Percentiles rank a stretch among this genome's conserved stretches.
Evolutionary conservation across 2,113 vertebrate genomes (phyloP).

Genomic region (Cebus imitator): DNA sequence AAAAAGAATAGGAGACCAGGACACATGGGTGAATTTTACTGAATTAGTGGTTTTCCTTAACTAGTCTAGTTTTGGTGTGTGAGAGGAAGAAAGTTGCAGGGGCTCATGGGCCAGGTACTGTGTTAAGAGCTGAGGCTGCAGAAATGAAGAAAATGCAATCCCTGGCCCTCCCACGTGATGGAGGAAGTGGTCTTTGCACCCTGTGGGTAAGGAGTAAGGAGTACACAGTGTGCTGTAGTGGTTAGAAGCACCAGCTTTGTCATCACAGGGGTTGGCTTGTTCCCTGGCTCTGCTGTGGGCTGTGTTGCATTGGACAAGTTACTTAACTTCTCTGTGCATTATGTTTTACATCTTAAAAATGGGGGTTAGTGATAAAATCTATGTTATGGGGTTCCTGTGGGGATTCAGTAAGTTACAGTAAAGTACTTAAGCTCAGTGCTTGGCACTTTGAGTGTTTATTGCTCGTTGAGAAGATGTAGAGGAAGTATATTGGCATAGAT

Average conservation of each 20-base stretch:
- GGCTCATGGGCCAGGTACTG: background rate
- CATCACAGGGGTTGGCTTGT: background rate
- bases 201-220: background rate
- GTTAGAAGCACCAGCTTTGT: background rate
- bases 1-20: background rate
- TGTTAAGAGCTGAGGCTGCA: background rate
- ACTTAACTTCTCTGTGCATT: background rate
- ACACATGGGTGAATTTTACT: background rate
- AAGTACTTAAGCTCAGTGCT: background rate
- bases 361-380: background rate
- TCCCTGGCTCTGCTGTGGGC: background rate
- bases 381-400: background rate
- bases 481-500: constrained; percentile 15
- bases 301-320: background rate
- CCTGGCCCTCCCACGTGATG: background rate
- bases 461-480: background rate
- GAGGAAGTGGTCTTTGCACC: background rate
- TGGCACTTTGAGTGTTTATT: background rate
- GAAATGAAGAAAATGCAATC: background rate
- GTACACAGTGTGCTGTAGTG: too few relatives aligned
- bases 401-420: background rate
- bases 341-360: background rate
- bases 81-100: too few relatives aligned
- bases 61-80: background rate
- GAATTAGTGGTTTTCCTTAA: constrained; percentile 12